These are phyloP conservation scores for Leptodactylus fallax DNA, from an alignment of 2,797 vertebrate genomes.

Conservation along the genomic window DNA sequence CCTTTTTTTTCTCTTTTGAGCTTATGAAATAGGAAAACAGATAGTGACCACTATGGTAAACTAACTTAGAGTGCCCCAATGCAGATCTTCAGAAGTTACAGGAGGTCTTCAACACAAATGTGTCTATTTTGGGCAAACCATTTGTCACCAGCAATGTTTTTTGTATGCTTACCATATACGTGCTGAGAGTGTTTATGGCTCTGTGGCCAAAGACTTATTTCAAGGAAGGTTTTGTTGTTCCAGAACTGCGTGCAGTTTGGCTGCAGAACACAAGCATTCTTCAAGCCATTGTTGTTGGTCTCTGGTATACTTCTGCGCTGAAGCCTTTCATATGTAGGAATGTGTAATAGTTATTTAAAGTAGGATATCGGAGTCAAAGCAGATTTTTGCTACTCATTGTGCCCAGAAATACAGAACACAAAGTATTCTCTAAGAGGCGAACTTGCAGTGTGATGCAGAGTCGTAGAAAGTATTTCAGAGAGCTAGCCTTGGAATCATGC, in stretches of 20 bases:
- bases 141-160: background rate
- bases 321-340: conserved; percentile 32
- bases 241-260: conserved; percentile 9
- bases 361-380: conserved; percentile 38
- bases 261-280: conserved; percentile 50
- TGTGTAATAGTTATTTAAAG: conserved; percentile 21
- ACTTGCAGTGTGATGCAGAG: background rate
- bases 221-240: background rate
- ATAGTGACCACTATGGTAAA: too few relatives aligned
- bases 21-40: too few relatives aligned
- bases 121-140: background rate
- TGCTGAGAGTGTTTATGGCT: conserved; percentile 12
- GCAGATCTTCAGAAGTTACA: background rate
- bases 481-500: background rate
- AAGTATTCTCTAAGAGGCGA: background rate
- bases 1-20: too few relatives aligned
- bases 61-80: background rate
- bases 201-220: conserved; percentile 29
- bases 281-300: conserved; percentile 29
- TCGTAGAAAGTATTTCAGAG: background rate
- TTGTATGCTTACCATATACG: conserved; percentile 14
- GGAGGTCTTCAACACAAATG: background rate
- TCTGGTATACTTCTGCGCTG: conserved; percentile 27
- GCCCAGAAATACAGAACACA: conserved; percentile 5
- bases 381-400: background rate